These are phyloP conservation scores for Nannoperca australis DNA, from an alignment of 2,797 vertebrate genomes.

Conservation along the genomic window DNA sequence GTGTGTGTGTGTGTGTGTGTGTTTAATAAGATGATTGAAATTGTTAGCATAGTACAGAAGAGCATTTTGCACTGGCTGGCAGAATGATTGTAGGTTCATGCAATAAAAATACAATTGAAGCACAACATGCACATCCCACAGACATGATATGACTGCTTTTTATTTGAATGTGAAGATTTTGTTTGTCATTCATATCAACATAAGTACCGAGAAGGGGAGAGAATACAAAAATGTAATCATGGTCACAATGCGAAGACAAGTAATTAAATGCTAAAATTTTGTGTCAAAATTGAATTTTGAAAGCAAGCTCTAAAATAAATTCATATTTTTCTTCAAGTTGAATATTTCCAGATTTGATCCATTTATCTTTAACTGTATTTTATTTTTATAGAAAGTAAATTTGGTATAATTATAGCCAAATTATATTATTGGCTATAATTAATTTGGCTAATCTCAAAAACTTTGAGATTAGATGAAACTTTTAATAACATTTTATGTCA, in stretches of 20 bases:
- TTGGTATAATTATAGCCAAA: too few relatives aligned
- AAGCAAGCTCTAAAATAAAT: not conserved
- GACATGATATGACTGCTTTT: conserved; percentile 31
- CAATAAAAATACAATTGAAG: conserved; percentile 43
- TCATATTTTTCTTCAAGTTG: not conserved
- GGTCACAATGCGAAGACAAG: not conserved
- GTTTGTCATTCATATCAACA: conserved; percentile 20
- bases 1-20: conserved; percentile 49
- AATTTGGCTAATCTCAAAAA: too few relatives aligned
- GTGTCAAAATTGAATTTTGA: not conserved
- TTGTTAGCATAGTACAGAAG: conserved; percentile 67
- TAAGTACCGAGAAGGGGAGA: not conserved
- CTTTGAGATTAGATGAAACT: too few relatives aligned
- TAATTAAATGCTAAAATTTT: not conserved
- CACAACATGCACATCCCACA: conserved; percentile 39
- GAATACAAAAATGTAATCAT: not conserved
- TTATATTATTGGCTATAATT: too few relatives aligned
- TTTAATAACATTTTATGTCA: too few relatives aligned
- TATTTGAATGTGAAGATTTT: conserved; percentile 15
- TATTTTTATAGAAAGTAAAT: not conserved
- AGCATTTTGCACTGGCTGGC: conserved; percentile 51
- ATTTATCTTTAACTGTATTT: not conserved
- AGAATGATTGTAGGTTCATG: conserved; percentile 60
- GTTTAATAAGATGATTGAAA: conserved; percentile 79
- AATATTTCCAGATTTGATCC: not conserved